A percentile compares a stretch with the other conserved stretches of the same genome.
phyloP scores from a whole-genome alignment of 2,797 vertebrate species.

The Chromobotia macracanthus region DNA sequence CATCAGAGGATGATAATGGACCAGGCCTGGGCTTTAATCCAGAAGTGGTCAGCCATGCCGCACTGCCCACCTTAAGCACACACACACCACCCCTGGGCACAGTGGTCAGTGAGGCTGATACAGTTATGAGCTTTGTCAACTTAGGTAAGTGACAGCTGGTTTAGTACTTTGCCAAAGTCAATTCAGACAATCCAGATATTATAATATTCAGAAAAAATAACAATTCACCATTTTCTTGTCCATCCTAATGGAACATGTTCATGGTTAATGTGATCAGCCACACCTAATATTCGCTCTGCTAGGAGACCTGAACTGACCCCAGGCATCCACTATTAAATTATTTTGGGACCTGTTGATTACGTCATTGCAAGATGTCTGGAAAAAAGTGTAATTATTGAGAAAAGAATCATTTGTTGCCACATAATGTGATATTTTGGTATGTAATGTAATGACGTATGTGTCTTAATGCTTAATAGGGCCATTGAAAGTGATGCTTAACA shows the following conservation, averaged over 20 bases:
- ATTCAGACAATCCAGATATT: neutral
- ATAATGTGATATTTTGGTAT: too few relatives aligned
- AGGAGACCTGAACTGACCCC: too few relatives aligned
- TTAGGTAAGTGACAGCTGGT: constrained; percentile 82
- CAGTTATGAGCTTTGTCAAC: constrained; percentile 96
- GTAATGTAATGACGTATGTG: neutral
- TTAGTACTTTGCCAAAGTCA: neutral
- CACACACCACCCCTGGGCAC: constrained; percentile 80
- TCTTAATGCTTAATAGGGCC: neutral
- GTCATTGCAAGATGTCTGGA: too few relatives aligned
- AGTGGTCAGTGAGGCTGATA: constrained; percentile 87
- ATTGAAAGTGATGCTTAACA: neutral
- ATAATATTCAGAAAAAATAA: too few relatives aligned
- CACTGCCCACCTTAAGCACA: constrained; percentile 81
- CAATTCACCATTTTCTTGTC: too few relatives aligned
- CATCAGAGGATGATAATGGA: constrained; percentile 77
- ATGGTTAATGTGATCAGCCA: too few relatives aligned
- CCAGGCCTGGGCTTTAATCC: constrained; percentile 65
- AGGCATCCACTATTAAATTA: too few relatives aligned
- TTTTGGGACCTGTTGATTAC: too few relatives aligned
- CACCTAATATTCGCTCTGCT: too few relatives aligned
- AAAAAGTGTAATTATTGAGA: too few relatives aligned
- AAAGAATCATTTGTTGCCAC: too few relatives aligned
- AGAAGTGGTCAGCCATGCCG: constrained; percentile 66
- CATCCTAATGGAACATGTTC: too few relatives aligned